Conservation (phyloP, 2,113 vertebrate species). For the Ornithorhynchus anatinus region DNA sequence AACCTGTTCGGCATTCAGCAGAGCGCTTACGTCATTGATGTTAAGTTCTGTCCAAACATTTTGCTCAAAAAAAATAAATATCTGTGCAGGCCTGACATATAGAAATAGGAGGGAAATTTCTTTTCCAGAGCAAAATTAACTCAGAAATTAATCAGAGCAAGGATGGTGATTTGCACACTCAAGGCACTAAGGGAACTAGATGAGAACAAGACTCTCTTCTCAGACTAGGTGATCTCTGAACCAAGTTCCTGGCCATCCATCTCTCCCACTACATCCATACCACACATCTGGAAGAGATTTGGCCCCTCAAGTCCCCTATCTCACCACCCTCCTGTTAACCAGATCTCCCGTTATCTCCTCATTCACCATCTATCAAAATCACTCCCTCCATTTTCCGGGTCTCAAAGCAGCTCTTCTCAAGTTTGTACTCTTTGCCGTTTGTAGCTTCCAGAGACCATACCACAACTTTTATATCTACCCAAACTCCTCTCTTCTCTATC, state of each 20-base stretch:
- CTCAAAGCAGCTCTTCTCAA: too few relatives aligned
- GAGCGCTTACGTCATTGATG: neutral
- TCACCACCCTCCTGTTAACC: neutral
- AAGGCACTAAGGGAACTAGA: neutral
- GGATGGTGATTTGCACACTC: neutral
- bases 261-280: too few relatives aligned
- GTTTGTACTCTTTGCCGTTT: too few relatives aligned
- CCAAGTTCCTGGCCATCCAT: neutral
- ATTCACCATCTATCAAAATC: too few relatives aligned
- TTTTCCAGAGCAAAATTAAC: neutral
- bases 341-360: neutral
- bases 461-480: too few relatives aligned
- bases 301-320: too few relatives aligned
- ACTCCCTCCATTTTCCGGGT: too few relatives aligned
- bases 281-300: neutral
- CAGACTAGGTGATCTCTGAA: neutral
- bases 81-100: neutral
- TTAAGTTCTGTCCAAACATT: neutral
- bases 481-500: too few relatives aligned
- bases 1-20: neutral
- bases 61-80: neutral
- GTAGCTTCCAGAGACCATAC: too few relatives aligned
- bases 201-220: neutral
- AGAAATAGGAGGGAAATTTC: neutral
- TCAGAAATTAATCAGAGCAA: rapidly evolving